Evolutionary conservation across 1,140 invertebrate genomes (phyloP).

Genomic region (Sarcophaga peregrina): DNA sequence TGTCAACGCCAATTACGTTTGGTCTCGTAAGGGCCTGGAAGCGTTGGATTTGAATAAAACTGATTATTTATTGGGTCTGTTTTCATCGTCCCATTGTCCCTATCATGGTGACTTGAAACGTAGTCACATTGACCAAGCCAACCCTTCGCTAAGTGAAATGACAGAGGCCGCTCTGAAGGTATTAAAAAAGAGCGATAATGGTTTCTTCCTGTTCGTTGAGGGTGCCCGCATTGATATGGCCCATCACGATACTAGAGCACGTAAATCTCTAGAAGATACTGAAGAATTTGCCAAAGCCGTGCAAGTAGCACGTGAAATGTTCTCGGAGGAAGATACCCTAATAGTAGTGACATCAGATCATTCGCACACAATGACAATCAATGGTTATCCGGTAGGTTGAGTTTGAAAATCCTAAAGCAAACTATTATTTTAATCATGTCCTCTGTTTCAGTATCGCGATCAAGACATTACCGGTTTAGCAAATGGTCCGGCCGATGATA

Average conservation of each 20-base stretch:
- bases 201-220: conserved; percentile 91
- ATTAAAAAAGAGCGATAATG: conserved; percentile 80
- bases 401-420: neutral
- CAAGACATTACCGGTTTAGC: conserved; percentile 71
- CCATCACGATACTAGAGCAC: conserved; percentile 84
- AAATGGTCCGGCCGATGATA: conserved; percentile 61
- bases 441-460: conserved; percentile 67
- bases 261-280: conserved; percentile 82
- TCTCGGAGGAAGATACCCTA: conserved; percentile 78
- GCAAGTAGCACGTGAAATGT: conserved; percentile 74
- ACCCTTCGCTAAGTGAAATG: conserved; percentile 85
- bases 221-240: conserved; percentile 87
- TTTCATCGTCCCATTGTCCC: conserved; percentile 66
- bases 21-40: conserved; percentile 74
- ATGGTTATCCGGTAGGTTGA: conserved; percentile 70
- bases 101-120: conserved; percentile 69
- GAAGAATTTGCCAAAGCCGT: conserved; percentile 81
- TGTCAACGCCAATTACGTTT: conserved; percentile 72
- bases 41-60: conserved; percentile 72
- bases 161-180: conserved; percentile 83
- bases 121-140: conserved; percentile 60
- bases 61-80: conserved; percentile 79
- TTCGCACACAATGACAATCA: conserved; percentile 83
- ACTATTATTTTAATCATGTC: neutral
- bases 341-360: conserved; percentile 85